Base-by-base conservation (phyloP, 37 sponge, comb jelly and placozoan species). In the Ephydatia muelleri region DNA sequence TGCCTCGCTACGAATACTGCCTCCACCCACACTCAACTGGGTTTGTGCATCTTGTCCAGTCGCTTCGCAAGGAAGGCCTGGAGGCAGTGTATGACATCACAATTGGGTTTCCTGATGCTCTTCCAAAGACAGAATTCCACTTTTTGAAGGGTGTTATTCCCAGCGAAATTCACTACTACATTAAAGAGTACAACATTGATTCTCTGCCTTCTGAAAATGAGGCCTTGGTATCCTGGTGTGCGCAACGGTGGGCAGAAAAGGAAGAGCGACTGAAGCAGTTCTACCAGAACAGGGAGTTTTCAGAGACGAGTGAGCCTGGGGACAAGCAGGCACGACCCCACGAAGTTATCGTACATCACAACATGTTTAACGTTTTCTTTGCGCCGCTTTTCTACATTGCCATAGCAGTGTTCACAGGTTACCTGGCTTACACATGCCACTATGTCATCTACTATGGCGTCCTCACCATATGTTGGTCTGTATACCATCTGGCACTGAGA, bases 41-140 rank as follows among this genome's bases (percentile, higher is more conserved):
- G 21, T 93, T 96, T 79, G 40, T 64, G 8, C 86, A 88, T 80
- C 31, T 72, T 35, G 68, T 93, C 38, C 81, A 88, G 9, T 83
- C 80, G 11, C 89, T 96, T 35, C 82, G 88, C 32, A 80, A 79
- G 38, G 73, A 67, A 5, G 70, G 89, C 4, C 70, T 96, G 43
- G 96, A 96, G 23, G 76, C 94, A 27, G 85, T 96, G 69, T 79
- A 89, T 70, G 96, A 96, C 64, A 85, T 96, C 36, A 96, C 96
- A 26, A 73, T 96, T 12, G 96, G 77, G 8, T 96, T 86, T 57
- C 94, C 94, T 2, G 94, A 93, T 34, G 70, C 66, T 12, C 48
- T 96, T 31, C 75, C 96, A 21, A 85, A 81, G 70, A 91, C 88
- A 22, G 94, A 92, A 47, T 35, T 77, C 0, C 82, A 90, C n/a